A percentile compares a stretch with the other conserved stretches of the same genome.
Evolutionary conservation across 2,888 invertebrate genomes (phyloP).

Genomic region (Acrocyrtus sp.): DNA sequence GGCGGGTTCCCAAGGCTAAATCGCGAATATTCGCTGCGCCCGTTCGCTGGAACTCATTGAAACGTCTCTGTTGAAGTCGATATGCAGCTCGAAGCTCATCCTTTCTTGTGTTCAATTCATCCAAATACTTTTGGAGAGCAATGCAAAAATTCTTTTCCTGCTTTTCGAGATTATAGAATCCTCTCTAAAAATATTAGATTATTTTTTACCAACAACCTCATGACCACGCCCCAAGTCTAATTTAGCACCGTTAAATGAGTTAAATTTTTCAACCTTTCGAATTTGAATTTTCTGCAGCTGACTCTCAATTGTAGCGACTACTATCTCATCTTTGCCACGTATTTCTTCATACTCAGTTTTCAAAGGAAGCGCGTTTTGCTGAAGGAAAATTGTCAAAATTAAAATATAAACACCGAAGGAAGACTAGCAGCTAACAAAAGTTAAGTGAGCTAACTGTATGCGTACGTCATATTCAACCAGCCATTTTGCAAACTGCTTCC

Average conservation of each 20-base stretch:
- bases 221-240: too few relatives aligned
- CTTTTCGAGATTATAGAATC: constrained; percentile 42
- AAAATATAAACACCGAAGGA: too few relatives aligned
- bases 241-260: too few relatives aligned
- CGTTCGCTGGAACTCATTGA: constrained; percentile 34
- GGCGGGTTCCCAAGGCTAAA: constrained; percentile 50
- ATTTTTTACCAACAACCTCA: neutral
- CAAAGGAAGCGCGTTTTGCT: constrained; percentile 47
- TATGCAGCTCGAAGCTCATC: constrained; percentile 50
- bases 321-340: constrained; percentile 52
- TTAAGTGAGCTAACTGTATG: neutral
- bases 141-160: constrained; percentile 45
- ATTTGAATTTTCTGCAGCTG: constrained; percentile 55
- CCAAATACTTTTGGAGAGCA: constrained; percentile 44
- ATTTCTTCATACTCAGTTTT: constrained; percentile 52
- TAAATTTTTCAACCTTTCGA: too few relatives aligned
- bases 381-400: too few relatives aligned
- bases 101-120: constrained; percentile 40
- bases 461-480: constrained; percentile 58
- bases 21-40: constrained; percentile 45
- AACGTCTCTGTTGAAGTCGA: constrained; percentile 35
- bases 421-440: neutral
- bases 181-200: constrained; percentile 20
- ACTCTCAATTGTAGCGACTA: constrained; percentile 54
- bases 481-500: constrained; percentile 55